Base-by-base conservation (phyloP, 2,797 vertebrate genomes). In the Dromococcyx pavoninus region DNA sequence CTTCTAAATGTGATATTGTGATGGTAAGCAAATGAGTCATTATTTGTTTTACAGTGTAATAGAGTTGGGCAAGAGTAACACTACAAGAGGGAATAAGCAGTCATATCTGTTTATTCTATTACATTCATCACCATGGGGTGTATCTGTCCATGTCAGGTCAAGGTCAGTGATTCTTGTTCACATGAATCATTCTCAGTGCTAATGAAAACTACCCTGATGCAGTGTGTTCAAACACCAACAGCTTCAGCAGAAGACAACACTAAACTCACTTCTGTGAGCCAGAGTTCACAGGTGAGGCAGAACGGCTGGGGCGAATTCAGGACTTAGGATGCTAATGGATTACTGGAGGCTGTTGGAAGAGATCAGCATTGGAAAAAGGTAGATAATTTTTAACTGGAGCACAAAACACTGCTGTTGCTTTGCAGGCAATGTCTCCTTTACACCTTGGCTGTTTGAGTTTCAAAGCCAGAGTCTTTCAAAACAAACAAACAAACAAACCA, bases 11-110 rank as follows among this genome's bases (percentile, higher is more conserved):
- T 77, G 84, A 33, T 92, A 60, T 88, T 89, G 80, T 19, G 66
- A 86, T 78, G 78, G 53, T 76, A 95, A 96, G 78, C 72, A 95
- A 93, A 95, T 89, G 91, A 96, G 56, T 95, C 84, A 92, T 82
- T 95, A 85, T 94, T 96, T 94, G 72, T 80, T 54, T 86, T 89
- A 50, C 16, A 88, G 76, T 41, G 67, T 41, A 87, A 51, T n/a
- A 39, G 53, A 79, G 41, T 13, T 86, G 88, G 73, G 86, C 73
- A 92, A 93, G 89, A 95, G 37, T 65, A 65, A 27, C 53, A 24
- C 27, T 87, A 66, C 54, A 58, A 74, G 75, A 71, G 78, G 81
- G 92, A 93, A 53, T 82, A 93, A 87, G 60, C 84, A 58, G 53
- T 91, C 16, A 17, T 60, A 88, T 88, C 93, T 91, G 86, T 94